phyloP scores from a whole-genome alignment of 1,140 invertebrate species.

The Physella acuta region DNA sequence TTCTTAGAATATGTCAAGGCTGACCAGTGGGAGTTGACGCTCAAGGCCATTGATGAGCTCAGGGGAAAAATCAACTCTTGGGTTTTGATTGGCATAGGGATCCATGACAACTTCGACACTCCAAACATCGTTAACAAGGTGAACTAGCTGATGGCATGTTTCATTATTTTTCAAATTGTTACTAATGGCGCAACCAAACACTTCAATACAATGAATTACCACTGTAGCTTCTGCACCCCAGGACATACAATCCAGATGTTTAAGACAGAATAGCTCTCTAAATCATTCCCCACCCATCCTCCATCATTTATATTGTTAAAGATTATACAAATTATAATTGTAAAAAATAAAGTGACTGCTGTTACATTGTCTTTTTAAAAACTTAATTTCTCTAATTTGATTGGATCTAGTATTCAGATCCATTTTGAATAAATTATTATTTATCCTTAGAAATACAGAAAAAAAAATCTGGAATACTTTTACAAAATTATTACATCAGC shows the following conservation, averaged over 20 bases:
- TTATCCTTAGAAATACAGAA: too few species aligned
- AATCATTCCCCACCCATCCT: background rate
- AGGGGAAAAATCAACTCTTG: background rate
- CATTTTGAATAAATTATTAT: too few species aligned
- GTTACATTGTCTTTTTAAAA: too few species aligned
- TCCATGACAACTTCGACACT: constrained; percentile 23
- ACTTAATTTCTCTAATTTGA: too few species aligned
- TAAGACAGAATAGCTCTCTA: background rate
- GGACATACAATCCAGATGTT: background rate
- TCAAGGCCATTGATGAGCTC: background rate
- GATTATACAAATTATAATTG: too few species aligned
- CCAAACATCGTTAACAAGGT: background rate
- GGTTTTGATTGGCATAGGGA: constrained; percentile 25
- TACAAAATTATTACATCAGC: too few species aligned
- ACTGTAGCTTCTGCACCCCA: background rate
- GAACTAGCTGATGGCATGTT: background rate
- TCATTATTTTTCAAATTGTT: too few species aligned
- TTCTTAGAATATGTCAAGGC: constrained; percentile 8
- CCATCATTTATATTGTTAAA: background rate
- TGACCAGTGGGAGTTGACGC: background rate
- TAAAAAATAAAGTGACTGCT: too few species aligned
- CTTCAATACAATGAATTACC: background rate
- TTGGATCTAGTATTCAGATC: too few species aligned
- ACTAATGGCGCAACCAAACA: background rate
- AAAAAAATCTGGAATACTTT: too few species aligned